Conservation (phyloP, 1,140 invertebrate genomes). For the Cydia amplana region DNA sequence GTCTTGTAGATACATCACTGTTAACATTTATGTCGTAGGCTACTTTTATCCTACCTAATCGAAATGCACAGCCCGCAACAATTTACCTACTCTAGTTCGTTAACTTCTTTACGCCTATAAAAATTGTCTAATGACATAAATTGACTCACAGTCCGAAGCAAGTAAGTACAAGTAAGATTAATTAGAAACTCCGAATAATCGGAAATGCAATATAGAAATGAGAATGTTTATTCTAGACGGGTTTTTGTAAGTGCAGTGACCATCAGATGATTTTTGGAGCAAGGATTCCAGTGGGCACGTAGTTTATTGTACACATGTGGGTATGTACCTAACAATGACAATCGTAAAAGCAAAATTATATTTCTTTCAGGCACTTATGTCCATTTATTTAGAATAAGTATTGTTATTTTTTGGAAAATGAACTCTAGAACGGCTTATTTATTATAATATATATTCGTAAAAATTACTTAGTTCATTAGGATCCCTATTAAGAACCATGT, state of each 20-base stretch:
- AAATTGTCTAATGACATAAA: slow-evolving; percentile 53
- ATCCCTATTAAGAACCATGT: too few species aligned
- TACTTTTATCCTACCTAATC: slow-evolving; percentile 63
- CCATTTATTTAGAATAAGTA: too few species aligned
- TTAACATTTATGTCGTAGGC: slow-evolving; percentile 31
- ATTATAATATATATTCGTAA: too few species aligned
- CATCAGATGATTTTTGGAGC: neutral
- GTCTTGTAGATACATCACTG: neutral
- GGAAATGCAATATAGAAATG: slow-evolving; percentile 41
- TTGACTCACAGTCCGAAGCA: slow-evolving; percentile 54
- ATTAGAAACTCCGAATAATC: slow-evolving; percentile 39
- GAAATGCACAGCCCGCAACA: slow-evolving; percentile 72
- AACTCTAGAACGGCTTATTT: too few species aligned
- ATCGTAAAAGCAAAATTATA: too few species aligned
- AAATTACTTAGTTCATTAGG: too few species aligned
- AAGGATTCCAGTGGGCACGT: too few species aligned
- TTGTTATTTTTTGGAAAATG: too few species aligned
- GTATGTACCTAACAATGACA: too few species aligned
- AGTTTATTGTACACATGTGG: too few species aligned
- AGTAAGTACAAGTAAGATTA: slow-evolving; percentile 38
- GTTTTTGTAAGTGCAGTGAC: slow-evolving; percentile 20
- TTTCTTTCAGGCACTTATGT: too few species aligned
- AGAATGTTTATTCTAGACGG: slow-evolving; percentile 33
- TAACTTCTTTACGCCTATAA: slow-evolving; percentile 50
- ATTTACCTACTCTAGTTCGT: slow-evolving; percentile 56